phyloP scores from a whole-genome alignment of 2,797 vertebrate genomes.

The Hemitrygon akajei region DNA sequence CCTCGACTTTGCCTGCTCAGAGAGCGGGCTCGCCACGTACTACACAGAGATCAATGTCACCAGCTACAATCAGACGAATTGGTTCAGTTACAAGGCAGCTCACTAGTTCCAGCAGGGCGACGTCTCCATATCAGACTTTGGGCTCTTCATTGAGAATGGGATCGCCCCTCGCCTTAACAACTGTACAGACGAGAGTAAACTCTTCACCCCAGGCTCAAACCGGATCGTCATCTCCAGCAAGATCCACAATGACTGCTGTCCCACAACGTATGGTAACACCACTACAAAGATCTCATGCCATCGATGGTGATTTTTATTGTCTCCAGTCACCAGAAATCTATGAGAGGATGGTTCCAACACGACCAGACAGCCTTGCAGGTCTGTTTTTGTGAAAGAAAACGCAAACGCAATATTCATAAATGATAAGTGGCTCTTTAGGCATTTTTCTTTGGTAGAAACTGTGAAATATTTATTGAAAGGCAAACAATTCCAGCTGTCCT shows the following conservation, averaged over 20 bases:
- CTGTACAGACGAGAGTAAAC: slow-evolving; percentile 59
- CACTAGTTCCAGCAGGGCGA: slow-evolving; percentile 55
- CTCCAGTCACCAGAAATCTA: slow-evolving; percentile 85
- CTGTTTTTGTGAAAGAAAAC: slow-evolving; percentile 47
- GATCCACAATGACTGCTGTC: slow-evolving; percentile 82
- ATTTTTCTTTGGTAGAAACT: not conserved
- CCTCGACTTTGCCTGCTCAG: slow-evolving; percentile 76
- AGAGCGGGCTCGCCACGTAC: slow-evolving; percentile 71
- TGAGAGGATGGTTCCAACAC: slow-evolving; percentile 83
- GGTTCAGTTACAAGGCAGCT: slow-evolving; percentile 68
- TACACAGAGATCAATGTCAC: slow-evolving; percentile 70
- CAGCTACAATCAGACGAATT: slow-evolving; percentile 66
- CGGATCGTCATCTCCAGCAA: slow-evolving; percentile 65
- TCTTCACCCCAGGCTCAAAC: slow-evolving; percentile 60
- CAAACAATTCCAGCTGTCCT: not conserved
- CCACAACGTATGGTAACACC: slow-evolving; percentile 85
- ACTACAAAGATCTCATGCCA: slow-evolving; percentile 68
- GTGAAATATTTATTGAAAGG: not conserved
- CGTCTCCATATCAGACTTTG: slow-evolving; percentile 67
- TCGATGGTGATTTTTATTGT: slow-evolving; percentile 75
- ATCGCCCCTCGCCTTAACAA: slow-evolving; percentile 71
- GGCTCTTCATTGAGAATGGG: slow-evolving; percentile 61
- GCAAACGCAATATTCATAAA: not conserved
- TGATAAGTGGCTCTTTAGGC: not conserved
- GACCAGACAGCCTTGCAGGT: slow-evolving; percentile 91